Evolutionary conservation across 2,888 invertebrate genomes (phyloP), one percentile per base, ranked within the genome.

Genomic region (Dichetophora obliterata): DNA sequence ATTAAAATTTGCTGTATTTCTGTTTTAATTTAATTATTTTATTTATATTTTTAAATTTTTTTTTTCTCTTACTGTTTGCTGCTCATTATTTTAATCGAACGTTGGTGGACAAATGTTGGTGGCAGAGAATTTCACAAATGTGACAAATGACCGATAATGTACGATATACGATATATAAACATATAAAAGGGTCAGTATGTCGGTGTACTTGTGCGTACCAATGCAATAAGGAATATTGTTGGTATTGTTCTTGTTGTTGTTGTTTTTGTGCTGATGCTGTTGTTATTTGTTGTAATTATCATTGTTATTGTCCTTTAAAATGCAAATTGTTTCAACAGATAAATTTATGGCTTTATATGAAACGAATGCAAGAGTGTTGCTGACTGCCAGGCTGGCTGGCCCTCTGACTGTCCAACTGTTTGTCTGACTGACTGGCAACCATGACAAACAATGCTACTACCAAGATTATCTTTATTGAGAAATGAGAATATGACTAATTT

Each of bases 391-490:
- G 22, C 43, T n/a, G 48, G 19, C 1, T n/a, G n/a, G n/a, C n/a
- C n/a, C n/a, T n/a, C n/a, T 24, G 19, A 9, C 3, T 3, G 14
- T 43, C 2, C 43, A 14, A 43, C 43, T 43, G 14, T 37, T 8
- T 6, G 22, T 5, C 24, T 14, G 8, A 27, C 57, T 59, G 24
- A 24, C 22, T 43, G n/a, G 22, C 57, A 59, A 24, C 24, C 68
- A 48, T 43, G 22, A 16, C 66, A n/a, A 19, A 14, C 48, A 19
- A 68, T 22, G 11, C 19, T 24, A 19, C 16, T 63, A 14, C 22
- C 11, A 19, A 68, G 68, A 68, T 68, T 50, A 68, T 68, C 50
- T 68, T 48, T 50, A 48, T 50, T 11, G 50, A 48, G 50, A 43
- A 68, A 68, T 34, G 63, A 63, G 63, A 31, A 63, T 5, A 8